These are phyloP conservation scores for Balearica regulorum DNA, from an alignment of 2,797 vertebrate species.

Conservation along the genomic window DNA sequence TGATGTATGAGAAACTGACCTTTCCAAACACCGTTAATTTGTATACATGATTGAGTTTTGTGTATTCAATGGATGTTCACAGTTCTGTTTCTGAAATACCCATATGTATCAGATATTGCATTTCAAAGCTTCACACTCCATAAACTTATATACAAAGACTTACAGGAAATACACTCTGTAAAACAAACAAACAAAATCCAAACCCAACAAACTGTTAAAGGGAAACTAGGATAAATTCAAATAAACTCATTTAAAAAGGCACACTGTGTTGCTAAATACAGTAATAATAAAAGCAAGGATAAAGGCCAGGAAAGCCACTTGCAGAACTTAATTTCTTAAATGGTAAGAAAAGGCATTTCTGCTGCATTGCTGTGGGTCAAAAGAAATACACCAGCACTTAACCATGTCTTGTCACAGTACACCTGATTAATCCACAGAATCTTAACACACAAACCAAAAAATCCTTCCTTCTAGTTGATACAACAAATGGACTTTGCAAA, in stretches of 20 bases:
- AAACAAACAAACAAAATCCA: background rate
- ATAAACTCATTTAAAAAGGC: background rate
- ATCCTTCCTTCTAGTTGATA: background rate
- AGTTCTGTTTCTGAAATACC: background rate
- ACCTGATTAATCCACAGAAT: background rate
- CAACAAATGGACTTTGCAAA: background rate
- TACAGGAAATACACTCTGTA: background rate
- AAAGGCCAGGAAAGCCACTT: background rate
- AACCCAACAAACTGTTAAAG: background rate
- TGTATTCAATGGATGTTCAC: background rate
- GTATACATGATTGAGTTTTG: background rate
- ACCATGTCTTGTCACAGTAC: background rate
- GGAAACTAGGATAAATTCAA: background rate
- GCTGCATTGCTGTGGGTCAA: background rate
- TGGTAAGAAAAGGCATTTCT: background rate
- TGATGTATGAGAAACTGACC: background rate
- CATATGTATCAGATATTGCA: background rate
- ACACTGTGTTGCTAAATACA: background rate
- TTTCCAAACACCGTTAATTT: background rate
- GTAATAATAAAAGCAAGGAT: background rate
- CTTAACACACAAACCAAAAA: background rate
- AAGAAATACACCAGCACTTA: background rate
- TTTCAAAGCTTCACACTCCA: background rate
- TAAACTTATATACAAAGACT: background rate
- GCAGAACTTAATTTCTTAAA: background rate